Evolutionary conservation across 1,140 invertebrate genomes (phyloP).

Genomic region (Ceratitis capitata): DNA sequence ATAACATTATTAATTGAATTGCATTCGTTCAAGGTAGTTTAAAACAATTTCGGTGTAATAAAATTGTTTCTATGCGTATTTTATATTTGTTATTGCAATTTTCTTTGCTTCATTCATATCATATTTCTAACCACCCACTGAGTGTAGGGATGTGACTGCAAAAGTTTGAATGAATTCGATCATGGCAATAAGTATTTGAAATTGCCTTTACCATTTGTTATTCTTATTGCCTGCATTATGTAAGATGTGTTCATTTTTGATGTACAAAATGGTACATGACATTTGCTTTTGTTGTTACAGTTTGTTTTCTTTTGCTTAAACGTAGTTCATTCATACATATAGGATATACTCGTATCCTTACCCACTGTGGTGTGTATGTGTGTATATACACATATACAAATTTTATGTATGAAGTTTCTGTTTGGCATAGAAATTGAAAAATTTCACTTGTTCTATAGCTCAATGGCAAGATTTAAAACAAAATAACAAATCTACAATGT

Average conservation of each 20-base stretch:
- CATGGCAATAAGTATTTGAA: neutral
- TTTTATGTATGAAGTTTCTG: neutral
- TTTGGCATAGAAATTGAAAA: slow-evolving; percentile 10
- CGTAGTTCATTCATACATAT: neutral
- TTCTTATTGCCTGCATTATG: neutral
- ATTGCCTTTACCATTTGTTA: neutral
- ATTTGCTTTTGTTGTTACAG: neutral
- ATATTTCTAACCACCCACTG: no score
- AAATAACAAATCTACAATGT: neutral
- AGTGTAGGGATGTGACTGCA: no score
- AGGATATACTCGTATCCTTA: neutral
- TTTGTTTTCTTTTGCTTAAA: neutral
- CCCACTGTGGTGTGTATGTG: no score
- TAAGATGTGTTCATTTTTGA: neutral
- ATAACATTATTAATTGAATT: no score
- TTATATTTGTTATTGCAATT: no score
- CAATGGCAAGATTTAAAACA: no score
- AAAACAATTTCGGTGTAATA: no score
- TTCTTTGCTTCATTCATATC: no score
- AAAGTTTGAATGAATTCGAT: no score
- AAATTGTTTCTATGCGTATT: no score
- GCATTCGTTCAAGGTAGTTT: no score
- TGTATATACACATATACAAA: neutral
- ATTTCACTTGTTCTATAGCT: neutral
- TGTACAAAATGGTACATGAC: neutral